Conservation (phyloP, 2,113 vertebrate species). For the Macroglossus sobrinus region DNA sequence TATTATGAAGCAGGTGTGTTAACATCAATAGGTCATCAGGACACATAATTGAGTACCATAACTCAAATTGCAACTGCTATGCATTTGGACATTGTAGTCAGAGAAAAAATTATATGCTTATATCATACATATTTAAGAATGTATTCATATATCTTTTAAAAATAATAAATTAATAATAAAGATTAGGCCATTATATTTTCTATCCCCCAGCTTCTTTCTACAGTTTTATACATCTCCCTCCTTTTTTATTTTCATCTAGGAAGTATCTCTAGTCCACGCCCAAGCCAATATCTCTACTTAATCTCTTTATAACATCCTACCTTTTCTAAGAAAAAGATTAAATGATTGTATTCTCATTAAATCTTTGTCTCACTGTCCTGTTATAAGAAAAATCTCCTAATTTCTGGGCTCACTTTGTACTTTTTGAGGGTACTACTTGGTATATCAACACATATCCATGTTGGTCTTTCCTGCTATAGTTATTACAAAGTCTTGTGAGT, state of each 20-base stretch:
- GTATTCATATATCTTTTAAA: background rate
- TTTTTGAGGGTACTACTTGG: background rate
- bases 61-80: background rate
- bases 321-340: background rate
- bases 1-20: background rate
- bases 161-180: background rate
- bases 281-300: background rate
- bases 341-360: background rate
- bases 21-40: background rate
- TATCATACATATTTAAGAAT: background rate
- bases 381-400: background rate
- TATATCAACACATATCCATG: background rate
- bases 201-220: background rate
- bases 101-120: background rate
- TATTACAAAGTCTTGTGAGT: background rate
- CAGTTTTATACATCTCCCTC: background rate
- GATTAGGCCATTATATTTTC: background rate
- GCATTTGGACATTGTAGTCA: background rate
- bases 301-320: background rate
- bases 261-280: background rate
- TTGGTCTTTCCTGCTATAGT: background rate
- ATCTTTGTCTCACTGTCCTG: background rate
- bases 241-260: background rate
- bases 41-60: background rate
- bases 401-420: background rate